Conservation (phyloP, 92 coral and sea anemone species). For the Phenganax subtilis region DNA sequence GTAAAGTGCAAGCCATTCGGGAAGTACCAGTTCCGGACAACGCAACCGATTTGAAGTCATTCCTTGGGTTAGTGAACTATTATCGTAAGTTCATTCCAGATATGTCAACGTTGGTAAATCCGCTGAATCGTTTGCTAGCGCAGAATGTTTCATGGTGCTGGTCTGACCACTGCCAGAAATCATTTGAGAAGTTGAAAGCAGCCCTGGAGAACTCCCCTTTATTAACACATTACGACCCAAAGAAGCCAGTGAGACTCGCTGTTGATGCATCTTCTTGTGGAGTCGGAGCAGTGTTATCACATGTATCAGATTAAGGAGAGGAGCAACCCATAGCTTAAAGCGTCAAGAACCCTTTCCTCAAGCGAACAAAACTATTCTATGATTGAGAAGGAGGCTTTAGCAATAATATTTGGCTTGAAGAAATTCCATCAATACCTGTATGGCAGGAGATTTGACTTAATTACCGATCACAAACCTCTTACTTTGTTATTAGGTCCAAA, state of each 20-base stretch:
- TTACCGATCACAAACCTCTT: slow-evolving; percentile 54
- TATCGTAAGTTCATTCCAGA: slow-evolving; percentile 41
- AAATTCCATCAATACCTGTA: slow-evolving; percentile 52
- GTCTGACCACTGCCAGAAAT: slow-evolving; percentile 44
- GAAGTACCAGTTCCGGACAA: slow-evolving; percentile 36
- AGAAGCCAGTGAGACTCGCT: slow-evolving; percentile 45
- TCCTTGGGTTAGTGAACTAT: slow-evolving; percentile 37
- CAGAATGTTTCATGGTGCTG: slow-evolving; percentile 39
- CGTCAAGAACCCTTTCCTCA: slow-evolving; percentile 44
- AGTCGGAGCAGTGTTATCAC: slow-evolving; percentile 43
- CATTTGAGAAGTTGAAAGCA: slow-evolving; percentile 36
- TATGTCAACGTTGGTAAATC: slow-evolving; percentile 37
- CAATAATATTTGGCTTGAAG: slow-evolving; percentile 46
- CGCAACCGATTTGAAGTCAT: slow-evolving; percentile 29
- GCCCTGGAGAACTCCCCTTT: slow-evolving; percentile 29
- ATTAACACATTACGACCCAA: slow-evolving; percentile 44
- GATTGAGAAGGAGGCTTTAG: slow-evolving; percentile 54
- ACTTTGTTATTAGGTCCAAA: slow-evolving; percentile 42
- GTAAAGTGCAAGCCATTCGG: slow-evolving; percentile 43
- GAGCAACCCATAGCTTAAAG: slow-evolving; percentile 47
- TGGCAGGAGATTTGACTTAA: slow-evolving; percentile 47
- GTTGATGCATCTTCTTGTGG: slow-evolving; percentile 50
- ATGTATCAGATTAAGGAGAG: slow-evolving; percentile 36
- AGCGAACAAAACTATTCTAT: slow-evolving; percentile 36
- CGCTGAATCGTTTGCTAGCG: slow-evolving; percentile 40